Percentiles rank a stretch among this genome's conserved stretches.
These are phyloP conservation scores for Cryptotis parvus DNA, from an alignment of 2,113 vertebrate species.

Conservation along the genomic window DNA sequence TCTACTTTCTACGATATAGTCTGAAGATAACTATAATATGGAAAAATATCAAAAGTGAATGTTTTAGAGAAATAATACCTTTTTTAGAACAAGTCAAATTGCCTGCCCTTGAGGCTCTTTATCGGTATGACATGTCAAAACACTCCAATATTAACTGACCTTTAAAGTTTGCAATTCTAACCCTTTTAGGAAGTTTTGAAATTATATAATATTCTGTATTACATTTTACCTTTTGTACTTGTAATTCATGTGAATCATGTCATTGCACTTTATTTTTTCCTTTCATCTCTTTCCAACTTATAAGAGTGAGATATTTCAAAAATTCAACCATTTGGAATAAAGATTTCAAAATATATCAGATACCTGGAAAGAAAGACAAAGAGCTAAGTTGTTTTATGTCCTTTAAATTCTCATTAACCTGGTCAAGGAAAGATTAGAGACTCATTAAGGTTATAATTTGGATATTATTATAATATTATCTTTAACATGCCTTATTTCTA, in stretches of 20 bases:
- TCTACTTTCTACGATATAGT: constrained; percentile 56
- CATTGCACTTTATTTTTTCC: constrained; percentile 40
- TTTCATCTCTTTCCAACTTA: constrained; percentile 36
- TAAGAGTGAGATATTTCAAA: background rate
- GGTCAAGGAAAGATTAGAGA: background rate
- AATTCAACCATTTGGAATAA: constrained; percentile 33
- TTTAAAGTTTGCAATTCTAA: constrained; percentile 59
- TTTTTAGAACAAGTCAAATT: constrained; percentile 70
- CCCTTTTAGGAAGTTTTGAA: constrained; percentile 62
- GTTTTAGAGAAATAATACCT: constrained; percentile 75
- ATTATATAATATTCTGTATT: constrained; percentile 62
- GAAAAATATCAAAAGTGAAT: constrained; percentile 75
- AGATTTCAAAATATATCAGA: background rate
- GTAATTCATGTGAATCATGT: constrained; percentile 52
- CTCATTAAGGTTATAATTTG: background rate
- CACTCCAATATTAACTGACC: constrained; percentile 69
- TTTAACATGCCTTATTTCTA: background rate
- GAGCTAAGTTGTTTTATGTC: background rate
- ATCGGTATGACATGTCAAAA: constrained; percentile 57
- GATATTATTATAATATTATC: background rate
- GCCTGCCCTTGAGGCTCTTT: constrained; percentile 66
- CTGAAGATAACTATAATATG: constrained; percentile 70
- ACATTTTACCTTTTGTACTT: constrained; percentile 64
- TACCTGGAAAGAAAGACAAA: constrained; percentile 38
- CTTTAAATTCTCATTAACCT: background rate